These are phyloP conservation scores for Xylota sylvarum DNA, from an alignment of 2,888 invertebrate genomes.

Conservation along the genomic window DNA sequence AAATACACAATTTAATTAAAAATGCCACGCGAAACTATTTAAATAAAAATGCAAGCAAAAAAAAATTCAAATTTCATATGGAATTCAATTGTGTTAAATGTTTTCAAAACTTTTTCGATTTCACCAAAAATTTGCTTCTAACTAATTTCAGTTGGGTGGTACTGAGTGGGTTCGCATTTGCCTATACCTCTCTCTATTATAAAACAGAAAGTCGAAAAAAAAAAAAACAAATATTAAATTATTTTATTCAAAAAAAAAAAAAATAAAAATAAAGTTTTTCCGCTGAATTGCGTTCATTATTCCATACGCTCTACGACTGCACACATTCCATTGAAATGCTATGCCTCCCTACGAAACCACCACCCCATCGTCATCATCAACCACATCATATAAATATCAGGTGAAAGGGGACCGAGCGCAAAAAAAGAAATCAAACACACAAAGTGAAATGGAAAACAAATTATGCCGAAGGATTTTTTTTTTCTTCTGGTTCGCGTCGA, in stretches of 20 bases:
- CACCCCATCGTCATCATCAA: slow-evolving; percentile 12
- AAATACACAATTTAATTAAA: too few species aligned
- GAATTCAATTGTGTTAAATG: slow-evolving; percentile 52
- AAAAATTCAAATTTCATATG: not conserved
- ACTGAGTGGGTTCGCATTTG: not conserved
- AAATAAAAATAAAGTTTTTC: slow-evolving; percentile 17
- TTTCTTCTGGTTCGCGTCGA: slow-evolving; percentile 18
- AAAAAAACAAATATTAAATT: slow-evolving; percentile 9
- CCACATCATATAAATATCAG: slow-evolving; percentile 53
- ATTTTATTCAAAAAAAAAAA: slow-evolving; percentile 25
- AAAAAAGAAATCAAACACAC: slow-evolving; percentile 7
- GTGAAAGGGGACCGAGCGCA: not conserved
- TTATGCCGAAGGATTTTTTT: slow-evolving; percentile 35
- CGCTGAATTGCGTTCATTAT: slow-evolving; percentile 48
- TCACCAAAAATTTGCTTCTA: slow-evolving; percentile 39
- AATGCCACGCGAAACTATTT: too few species aligned
- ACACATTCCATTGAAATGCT: slow-evolving; percentile 32
- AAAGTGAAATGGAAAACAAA: slow-evolving; percentile 58
- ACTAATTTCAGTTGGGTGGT: slow-evolving; percentile 16
- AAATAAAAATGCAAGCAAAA: not conserved
- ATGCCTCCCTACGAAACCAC: not conserved
- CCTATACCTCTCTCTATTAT: not conserved
- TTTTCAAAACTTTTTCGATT: slow-evolving; percentile 48
- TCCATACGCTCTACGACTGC: slow-evolving; percentile 27
- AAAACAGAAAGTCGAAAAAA: slow-evolving; percentile 25